Conservation (phyloP, 1,140 invertebrate genomes). For the Apis florea region DNA sequence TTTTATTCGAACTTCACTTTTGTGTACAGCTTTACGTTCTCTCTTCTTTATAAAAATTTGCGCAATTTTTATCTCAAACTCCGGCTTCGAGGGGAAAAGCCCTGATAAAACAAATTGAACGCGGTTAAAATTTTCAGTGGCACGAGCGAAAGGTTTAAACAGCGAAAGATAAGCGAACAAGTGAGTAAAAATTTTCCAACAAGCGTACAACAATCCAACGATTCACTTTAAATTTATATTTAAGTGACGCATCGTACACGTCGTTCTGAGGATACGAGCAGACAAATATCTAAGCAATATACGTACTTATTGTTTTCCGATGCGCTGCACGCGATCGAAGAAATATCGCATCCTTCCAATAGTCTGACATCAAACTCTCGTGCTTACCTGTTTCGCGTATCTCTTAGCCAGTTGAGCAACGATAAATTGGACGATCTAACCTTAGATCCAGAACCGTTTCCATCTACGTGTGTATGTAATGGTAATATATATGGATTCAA, state of each 20-base stretch:
- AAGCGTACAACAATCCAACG: neutral
- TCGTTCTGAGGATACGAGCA: neutral
- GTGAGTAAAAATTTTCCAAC: too few species aligned
- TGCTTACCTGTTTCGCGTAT: neutral
- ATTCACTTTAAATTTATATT: conserved; percentile 6
- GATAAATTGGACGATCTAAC: neutral
- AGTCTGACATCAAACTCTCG: neutral
- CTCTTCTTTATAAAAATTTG: too few species aligned
- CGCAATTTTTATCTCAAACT: too few species aligned
- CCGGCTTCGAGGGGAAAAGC: too few species aligned
- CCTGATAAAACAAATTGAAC: too few species aligned
- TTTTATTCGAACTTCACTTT: too few species aligned
- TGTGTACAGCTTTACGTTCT: too few species aligned
- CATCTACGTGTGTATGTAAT: neutral
- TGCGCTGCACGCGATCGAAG: conserved; percentile 2
- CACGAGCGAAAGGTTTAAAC: too few species aligned
- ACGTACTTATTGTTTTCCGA: conserved; percentile 20
- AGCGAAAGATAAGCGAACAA: too few species aligned
- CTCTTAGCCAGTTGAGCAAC: neutral
- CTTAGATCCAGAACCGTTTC: neutral
- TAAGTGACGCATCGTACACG: neutral
- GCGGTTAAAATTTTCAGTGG: too few species aligned
- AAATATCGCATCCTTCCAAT: neutral
- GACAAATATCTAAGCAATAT: conserved; percentile 13
- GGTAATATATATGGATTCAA: conserved; percentile 1